These are phyloP conservation scores for Macropodus opercularis DNA, from an alignment of 2,797 vertebrate genomes.

Conservation along the genomic window DNA sequence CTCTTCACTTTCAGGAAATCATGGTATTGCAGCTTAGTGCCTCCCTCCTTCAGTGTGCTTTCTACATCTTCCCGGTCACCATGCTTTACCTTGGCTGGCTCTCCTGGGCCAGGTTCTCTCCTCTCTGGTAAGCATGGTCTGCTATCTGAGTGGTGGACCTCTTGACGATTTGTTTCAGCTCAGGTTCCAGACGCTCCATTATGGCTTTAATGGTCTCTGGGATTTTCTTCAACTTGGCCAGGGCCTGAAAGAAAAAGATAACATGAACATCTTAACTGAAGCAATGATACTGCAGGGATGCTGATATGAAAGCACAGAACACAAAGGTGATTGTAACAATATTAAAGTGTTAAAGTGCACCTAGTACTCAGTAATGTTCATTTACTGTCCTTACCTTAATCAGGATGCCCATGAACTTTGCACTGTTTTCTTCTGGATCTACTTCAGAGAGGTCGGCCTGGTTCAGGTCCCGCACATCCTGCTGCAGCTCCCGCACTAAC, in stretches of 20 bases:
- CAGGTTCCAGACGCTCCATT: constrained; percentile 93
- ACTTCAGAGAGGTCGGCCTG: constrained; percentile 79
- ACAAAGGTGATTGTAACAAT: neutral
- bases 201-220: constrained; percentile 95
- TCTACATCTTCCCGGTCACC: neutral
- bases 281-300: neutral
- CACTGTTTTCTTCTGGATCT: constrained; percentile 96
- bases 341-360: neutral
- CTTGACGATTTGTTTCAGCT: constrained; percentile 97
- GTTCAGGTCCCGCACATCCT: constrained; percentile 87
- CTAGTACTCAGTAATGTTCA: neutral
- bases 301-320: neutral
- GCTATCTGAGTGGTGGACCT: constrained; percentile 98
- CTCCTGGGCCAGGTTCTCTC: constrained; percentile 89
- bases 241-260: constrained; percentile 78
- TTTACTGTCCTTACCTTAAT: constrained; percentile 81
- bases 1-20: constrained; percentile 6
- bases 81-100: constrained; percentile 89
- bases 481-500: constrained; percentile 85
- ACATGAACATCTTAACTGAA: neutral
- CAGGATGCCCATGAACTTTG: constrained; percentile 95
- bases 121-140: constrained; percentile 93
- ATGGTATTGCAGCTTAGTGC: constrained; percentile 8
- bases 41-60: neutral
- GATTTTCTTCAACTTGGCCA: constrained; percentile 95